These are phyloP conservation scores for Lasioglossum lativentre DNA, from an alignment of 2,888 invertebrate genomes.

Conservation along the genomic window DNA sequence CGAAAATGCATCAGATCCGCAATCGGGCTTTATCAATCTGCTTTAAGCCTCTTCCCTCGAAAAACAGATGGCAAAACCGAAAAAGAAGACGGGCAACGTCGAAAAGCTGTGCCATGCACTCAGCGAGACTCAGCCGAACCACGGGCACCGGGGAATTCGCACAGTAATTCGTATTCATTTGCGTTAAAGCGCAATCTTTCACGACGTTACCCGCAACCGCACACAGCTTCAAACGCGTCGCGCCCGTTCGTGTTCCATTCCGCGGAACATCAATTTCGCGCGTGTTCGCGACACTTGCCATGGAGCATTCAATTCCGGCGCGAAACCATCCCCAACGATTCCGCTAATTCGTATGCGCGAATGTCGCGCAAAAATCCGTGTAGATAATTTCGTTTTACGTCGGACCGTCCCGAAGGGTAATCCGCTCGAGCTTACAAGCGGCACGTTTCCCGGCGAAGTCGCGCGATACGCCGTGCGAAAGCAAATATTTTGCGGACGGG, in stretches of 20 bases:
- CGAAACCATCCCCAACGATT: not conserved
- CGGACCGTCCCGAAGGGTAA: slow-evolving; percentile 22
- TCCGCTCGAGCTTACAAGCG: slow-evolving; percentile 38
- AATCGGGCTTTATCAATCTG: not conserved
- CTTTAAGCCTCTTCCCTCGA: not conserved
- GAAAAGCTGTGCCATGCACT: not conserved
- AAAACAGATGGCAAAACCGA: not conserved
- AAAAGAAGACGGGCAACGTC: not conserved
- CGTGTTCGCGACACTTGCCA: not conserved
- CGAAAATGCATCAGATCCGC: not conserved
- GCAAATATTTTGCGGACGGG: slow-evolving; percentile 31
- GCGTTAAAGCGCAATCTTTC: slow-evolving; percentile 6
- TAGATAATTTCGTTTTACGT: slow-evolving; percentile 39
- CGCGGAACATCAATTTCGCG: slow-evolving; percentile 2
- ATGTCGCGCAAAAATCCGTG: slow-evolving; percentile 32
- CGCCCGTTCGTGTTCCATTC: not conserved
- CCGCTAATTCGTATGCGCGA: slow-evolving; percentile 26
- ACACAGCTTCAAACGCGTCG: not conserved
- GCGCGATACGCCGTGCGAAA: slow-evolving; percentile 7
- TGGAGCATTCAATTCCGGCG: not conserved
- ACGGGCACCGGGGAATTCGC: not conserved
- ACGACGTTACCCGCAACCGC: not conserved
- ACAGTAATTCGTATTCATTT: slow-evolving; percentile 7
- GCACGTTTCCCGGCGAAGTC: slow-evolving; percentile 21
- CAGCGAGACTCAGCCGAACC: not conserved